Conservation (phyloP, 2,113 vertebrate genomes). For the Oostethus manadensis region DNA sequence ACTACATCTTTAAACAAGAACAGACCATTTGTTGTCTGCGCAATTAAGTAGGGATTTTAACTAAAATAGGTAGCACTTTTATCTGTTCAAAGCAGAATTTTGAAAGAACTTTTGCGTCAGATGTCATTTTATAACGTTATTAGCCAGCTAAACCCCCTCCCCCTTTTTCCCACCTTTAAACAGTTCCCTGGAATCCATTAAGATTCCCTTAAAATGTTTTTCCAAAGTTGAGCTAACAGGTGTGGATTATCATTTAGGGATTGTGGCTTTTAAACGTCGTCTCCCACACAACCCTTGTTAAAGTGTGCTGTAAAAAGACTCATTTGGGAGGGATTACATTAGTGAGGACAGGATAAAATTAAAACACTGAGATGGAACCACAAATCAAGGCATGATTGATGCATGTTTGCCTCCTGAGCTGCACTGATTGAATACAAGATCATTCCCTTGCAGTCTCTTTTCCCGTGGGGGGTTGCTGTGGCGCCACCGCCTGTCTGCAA, state of each 20-base stretch:
- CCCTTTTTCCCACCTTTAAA: constrained; percentile 1
- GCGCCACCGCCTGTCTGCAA: constrained; percentile 56
- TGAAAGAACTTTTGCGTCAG: constrained; percentile 24
- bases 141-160: constrained; percentile 25
- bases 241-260: constrained; percentile 42
- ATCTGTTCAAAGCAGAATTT: constrained; percentile 12
- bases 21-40: too few species aligned
- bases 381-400: constrained; percentile 37
- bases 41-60: too few species aligned
- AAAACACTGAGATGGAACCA: constrained; percentile 40
- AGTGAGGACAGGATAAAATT: constrained; percentile 19
- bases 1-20: too few species aligned
- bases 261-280: constrained; percentile 30
- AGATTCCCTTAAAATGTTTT: constrained; percentile 33
- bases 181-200: constrained; percentile 29
- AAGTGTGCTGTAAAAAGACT: constrained; percentile 40
- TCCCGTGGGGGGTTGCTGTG: constrained; percentile 54
- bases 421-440: constrained; percentile 60
- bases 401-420: constrained; percentile 53
- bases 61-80: not conserved
- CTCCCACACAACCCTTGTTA: constrained; percentile 42
- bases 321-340: constrained; percentile 33
- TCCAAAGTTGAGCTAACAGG: constrained; percentile 23
- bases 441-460: constrained; percentile 45
- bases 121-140: constrained; percentile 26